These are phyloP conservation scores for Lasioglossum vierecki DNA, from an alignment of 2,888 invertebrate species.

Conservation along the genomic window DNA sequence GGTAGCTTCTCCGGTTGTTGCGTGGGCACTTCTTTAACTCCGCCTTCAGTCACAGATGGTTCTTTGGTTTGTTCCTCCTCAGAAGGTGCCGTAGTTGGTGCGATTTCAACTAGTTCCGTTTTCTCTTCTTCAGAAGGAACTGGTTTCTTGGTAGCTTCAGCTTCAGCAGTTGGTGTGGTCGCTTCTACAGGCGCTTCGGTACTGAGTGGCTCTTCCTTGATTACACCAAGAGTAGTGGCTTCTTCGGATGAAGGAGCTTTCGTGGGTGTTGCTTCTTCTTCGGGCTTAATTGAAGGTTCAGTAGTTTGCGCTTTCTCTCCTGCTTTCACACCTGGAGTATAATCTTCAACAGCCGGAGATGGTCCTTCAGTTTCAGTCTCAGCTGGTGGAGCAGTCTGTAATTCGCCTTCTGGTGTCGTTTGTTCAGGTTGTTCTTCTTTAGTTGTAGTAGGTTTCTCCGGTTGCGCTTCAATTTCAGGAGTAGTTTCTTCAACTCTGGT, in stretches of 20 bases:
- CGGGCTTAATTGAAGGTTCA: slow-evolving; percentile 49
- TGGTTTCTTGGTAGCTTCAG: slow-evolving; percentile 32
- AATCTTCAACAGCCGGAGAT: slow-evolving; percentile 31
- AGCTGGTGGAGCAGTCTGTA: slow-evolving; percentile 47
- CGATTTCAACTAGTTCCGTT: slow-evolving; percentile 26
- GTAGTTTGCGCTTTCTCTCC: slow-evolving; percentile 37
- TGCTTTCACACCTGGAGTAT: slow-evolving; percentile 44
- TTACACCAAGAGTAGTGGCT: slow-evolving; percentile 16
- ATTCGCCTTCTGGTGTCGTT: slow-evolving; percentile 44
- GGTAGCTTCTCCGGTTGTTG: slow-evolving; percentile 27
- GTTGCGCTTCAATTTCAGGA: slow-evolving; percentile 8
- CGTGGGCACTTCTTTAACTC: slow-evolving; percentile 38
- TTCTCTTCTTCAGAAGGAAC: slow-evolving; percentile 26
- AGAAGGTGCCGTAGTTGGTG: slow-evolving; percentile 45
- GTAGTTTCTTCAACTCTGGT: slow-evolving; percentile 28
- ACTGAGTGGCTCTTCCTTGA: slow-evolving; percentile 39
- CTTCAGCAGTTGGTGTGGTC: slow-evolving; percentile 7
- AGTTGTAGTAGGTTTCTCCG: slow-evolving; percentile 1
- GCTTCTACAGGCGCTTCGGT: slow-evolving; percentile 42
- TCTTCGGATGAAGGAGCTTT: slow-evolving; percentile 40
- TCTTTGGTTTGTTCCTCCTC: slow-evolving; percentile 50
- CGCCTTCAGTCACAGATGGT: slow-evolving; percentile 30
- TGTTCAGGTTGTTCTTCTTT: slow-evolving; percentile 42
- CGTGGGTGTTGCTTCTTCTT: slow-evolving; percentile 25
- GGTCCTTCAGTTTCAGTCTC: slow-evolving; percentile 46